A percentile compares a stretch with the other conserved stretches of the same genome.
Conservation (phyloP, 2,797 vertebrate genomes). For the Hyperoplus lanceolatus region DNA sequence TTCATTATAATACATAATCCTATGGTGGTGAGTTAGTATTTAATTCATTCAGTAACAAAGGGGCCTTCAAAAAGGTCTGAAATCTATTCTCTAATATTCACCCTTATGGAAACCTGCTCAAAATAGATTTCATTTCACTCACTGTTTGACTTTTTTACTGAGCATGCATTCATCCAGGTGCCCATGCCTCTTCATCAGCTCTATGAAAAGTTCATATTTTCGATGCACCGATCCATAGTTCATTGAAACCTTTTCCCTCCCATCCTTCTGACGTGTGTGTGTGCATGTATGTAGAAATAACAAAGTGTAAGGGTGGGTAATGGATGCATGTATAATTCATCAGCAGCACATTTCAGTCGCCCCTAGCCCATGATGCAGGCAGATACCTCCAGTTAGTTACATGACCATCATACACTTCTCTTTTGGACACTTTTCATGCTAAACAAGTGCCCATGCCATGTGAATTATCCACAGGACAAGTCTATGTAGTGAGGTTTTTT, state of each 20-base stretch:
- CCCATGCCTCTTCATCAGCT: slow-evolving; percentile 2
- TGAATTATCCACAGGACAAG: background rate
- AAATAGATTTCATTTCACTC: background rate
- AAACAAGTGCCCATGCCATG: too few species aligned
- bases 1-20: too few species aligned
- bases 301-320: slow-evolving; percentile 64
- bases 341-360: slow-evolving; percentile 56
- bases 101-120: too few species aligned
- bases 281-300: slow-evolving; percentile 33
- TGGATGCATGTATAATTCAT: slow-evolving; percentile 80
- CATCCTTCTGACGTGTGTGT: slow-evolving; percentile 30
- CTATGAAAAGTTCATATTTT: slow-evolving; percentile 43
- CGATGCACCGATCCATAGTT: slow-evolving; percentile 69
- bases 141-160: slow-evolving; percentile 12
- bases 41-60: too few species aligned
- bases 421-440: too few species aligned
- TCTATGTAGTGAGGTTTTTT: slow-evolving; percentile 5
- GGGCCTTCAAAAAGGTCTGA: too few species aligned
- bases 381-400: slow-evolving; percentile 31
- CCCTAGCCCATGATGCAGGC: slow-evolving; percentile 41
- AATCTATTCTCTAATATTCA: too few species aligned
- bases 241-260: slow-evolving; percentile 42
- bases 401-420: background rate
- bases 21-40: too few species aligned
- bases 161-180: slow-evolving; percentile 10